Evolutionary conservation across 2,888 invertebrate genomes (phyloP), one percentile per base, ranked within the genome.

Genomic region (Thecocarcelia acutangulata): DNA sequence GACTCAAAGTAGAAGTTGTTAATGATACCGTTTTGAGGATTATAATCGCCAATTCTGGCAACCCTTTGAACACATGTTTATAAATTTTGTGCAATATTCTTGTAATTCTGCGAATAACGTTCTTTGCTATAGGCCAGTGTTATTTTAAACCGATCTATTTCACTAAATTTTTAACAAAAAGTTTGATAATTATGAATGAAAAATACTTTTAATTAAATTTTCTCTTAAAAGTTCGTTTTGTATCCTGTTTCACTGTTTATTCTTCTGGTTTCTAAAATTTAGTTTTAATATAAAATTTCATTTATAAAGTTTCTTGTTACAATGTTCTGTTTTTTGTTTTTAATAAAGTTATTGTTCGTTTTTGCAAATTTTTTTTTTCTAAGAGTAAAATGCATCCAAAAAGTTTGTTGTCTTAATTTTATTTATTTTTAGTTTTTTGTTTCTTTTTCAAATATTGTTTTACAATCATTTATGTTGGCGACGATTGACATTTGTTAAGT

Each of bases 301-400:
- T 37, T 77, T 80, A 73, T 82, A 83, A 80, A 83, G 75, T 76
- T 84, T 24, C 68, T 69, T 74, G 54, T 56, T 77, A 50, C 17
- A 69, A 37, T 72, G 24, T 33, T 33, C 6, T 17, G 33, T 64
- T n/a, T 61, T n/a, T 63, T 19, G 48, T 59, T 48, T 64, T 69
- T 70, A 46, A 56, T 78, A 81, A 81, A 54, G 54, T 80, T 82
- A 54, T 70, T 79, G 69, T 79, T 68, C 42, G 33, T 72, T 75
- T 64, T 59, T 50, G 28, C 21, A 77, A 54, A 66, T 77, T 79
- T 74, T 77, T 59, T 59, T 64, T 52, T 74, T 58, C 28, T 77
- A 58, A 88, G 86, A 86, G 88, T 89, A 88, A 88, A 88, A 86
- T 88, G 87, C 85, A 87, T 89, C 88, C 87, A 88, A 88, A 88